Evolutionary conservation across 1,140 invertebrate species (phyloP).

Genomic region (Helicoverpa zea): DNA sequence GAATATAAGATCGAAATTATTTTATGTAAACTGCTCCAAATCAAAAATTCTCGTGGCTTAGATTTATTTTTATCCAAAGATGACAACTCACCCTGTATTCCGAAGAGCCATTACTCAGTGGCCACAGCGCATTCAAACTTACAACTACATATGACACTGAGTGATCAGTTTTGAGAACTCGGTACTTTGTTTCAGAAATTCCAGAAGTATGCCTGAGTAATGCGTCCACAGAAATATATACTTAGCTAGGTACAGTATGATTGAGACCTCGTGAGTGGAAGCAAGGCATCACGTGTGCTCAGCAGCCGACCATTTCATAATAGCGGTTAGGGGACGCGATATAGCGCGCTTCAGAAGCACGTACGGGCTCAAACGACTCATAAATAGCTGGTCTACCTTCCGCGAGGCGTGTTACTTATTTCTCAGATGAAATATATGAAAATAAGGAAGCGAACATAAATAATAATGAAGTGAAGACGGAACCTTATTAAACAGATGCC

Average conservation of each 20-base stretch:
- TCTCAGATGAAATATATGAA: background rate
- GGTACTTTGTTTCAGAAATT: background rate
- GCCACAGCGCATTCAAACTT: constrained; percentile 9
- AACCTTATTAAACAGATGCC: too few species aligned
- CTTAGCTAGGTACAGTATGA: background rate
- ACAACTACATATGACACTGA: constrained; percentile 3
- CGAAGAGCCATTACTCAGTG: background rate
- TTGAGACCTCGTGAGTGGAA: background rate
- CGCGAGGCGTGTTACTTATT: background rate
- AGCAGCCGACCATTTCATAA: background rate
- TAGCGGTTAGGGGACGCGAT: background rate
- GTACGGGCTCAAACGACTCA: constrained; percentile 1
- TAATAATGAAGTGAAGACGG: background rate
- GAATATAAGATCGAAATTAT: too few species aligned
- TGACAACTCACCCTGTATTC: background rate
- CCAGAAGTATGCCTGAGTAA: background rate
- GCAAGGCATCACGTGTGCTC: background rate
- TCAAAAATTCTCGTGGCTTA: background rate
- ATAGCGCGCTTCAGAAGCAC: background rate
- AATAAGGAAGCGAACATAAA: background rate
- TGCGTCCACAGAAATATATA: background rate
- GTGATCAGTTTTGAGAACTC: background rate
- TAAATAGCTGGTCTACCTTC: constrained; percentile 1
- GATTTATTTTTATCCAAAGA: background rate
- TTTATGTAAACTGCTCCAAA: background rate